These are phyloP conservation scores for Rutpela maculata DNA, from an alignment of 2,888 invertebrate genomes.

Conservation along the genomic window DNA sequence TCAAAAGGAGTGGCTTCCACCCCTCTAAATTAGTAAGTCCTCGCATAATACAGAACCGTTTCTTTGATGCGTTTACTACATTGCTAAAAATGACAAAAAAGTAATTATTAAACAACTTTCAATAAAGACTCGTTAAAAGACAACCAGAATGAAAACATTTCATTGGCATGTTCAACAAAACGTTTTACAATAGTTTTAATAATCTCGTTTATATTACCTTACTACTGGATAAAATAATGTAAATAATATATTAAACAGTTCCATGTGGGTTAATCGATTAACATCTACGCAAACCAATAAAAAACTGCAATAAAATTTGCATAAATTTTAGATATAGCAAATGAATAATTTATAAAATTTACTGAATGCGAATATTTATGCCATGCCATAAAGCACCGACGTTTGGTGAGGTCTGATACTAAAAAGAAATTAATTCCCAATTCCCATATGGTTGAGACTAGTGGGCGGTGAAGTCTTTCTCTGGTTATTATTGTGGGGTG, in stretches of 20 bases:
- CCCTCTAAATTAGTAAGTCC: too few species aligned
- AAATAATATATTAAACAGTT: too few species aligned
- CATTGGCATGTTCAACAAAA: neutral
- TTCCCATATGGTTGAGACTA: slow-evolving; percentile 23
- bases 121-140: too few species aligned
- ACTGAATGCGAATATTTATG: neutral
- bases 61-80: too few species aligned
- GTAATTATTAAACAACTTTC: too few species aligned
- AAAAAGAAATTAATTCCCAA: slow-evolving; percentile 34
- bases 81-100: too few species aligned
- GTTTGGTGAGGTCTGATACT: neutral
- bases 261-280: neutral
- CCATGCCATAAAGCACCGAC: neutral
- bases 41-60: too few species aligned
- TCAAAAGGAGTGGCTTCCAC: too few species aligned
- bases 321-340: slow-evolving; percentile 12
- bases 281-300: neutral
- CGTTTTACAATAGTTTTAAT: too few species aligned
- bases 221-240: too few species aligned
- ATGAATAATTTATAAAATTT: neutral
- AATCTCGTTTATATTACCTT: too few species aligned
- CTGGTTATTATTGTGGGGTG: slow-evolving; percentile 28
- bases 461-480: slow-evolving; percentile 22
- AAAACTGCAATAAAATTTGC: slow-evolving; percentile 11
- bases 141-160: neutral